A percentile compares a stretch with the other conserved stretches of the same genome.
phyloP scores from a whole-genome alignment of 2,888 invertebrate species.

The Pogonocherus hispidulus region DNA sequence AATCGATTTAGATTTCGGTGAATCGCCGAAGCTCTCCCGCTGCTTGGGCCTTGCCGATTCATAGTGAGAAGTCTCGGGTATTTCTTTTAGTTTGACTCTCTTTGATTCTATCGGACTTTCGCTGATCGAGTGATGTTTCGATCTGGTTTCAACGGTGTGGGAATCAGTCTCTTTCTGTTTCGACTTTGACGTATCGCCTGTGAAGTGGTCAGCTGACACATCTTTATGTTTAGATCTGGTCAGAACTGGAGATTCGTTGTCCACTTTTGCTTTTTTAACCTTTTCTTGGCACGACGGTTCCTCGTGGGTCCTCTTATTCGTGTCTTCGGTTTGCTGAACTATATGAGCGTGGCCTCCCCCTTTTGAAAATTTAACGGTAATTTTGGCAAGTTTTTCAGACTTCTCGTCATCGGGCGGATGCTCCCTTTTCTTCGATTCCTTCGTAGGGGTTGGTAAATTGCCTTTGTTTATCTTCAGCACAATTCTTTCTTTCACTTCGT shows the following conservation, averaged over 20 bases:
- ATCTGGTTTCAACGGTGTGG: not conserved
- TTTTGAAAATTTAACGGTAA: slow-evolving; percentile 72
- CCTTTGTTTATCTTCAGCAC: slow-evolving; percentile 78
- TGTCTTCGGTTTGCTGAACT: slow-evolving; percentile 57
- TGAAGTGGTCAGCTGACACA: not conserved
- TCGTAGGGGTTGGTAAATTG: slow-evolving; percentile 56
- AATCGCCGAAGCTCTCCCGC: slow-evolving; percentile 21
- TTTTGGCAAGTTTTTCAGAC: slow-evolving; percentile 69
- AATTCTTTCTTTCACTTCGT: slow-evolving; percentile 69
- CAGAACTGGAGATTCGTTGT: slow-evolving; percentile 35
- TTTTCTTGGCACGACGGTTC: slow-evolving; percentile 45
- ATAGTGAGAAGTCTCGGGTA: slow-evolving; percentile 1
- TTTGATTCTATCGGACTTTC: slow-evolving; percentile 36
- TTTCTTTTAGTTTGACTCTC: slow-evolving; percentile 24
- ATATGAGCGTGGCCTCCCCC: slow-evolving; percentile 66
- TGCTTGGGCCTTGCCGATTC: slow-evolving; percentile 24
- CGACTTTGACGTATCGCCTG: not conserved
- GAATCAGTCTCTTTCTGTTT: slow-evolving; percentile 19
- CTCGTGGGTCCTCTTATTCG: slow-evolving; percentile 49
- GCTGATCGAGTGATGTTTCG: slow-evolving; percentile 24
- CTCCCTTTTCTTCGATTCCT: slow-evolving; percentile 59
- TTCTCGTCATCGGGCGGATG: slow-evolving; percentile 56
- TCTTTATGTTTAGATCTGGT: slow-evolving; percentile 42
- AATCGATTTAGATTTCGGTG: slow-evolving; percentile 34
- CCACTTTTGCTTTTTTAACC: slow-evolving; percentile 48